Conservation (phyloP, 1,140 invertebrate genomes). For the Orius insidiosus region DNA sequence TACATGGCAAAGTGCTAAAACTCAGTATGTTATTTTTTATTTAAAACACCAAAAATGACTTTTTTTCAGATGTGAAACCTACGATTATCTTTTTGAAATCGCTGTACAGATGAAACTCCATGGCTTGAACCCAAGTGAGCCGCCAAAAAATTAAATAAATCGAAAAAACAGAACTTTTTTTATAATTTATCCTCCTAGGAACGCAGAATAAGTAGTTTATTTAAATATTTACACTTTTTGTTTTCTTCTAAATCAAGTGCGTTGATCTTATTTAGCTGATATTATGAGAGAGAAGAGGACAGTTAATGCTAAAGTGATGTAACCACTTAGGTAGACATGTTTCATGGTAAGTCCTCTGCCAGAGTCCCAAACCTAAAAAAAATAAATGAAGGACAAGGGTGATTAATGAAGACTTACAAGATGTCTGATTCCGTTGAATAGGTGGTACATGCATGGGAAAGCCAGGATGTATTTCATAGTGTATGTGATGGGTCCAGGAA, state of each 20-base stretch:
- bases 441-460: constrained; percentile 45
- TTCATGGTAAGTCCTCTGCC: constrained; percentile 49
- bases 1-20: constrained; percentile 90
- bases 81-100: constrained; percentile 88
- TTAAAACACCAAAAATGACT: too few relatives aligned
- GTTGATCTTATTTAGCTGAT: constrained; percentile 3
- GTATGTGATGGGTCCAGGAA: constrained; percentile 32
- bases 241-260: too few relatives aligned
- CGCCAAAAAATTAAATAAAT: background rate
- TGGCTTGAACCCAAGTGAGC: constrained; percentile 46
- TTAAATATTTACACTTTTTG: too few relatives aligned
- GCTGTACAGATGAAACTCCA: constrained; percentile 73
- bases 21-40: constrained; percentile 51
- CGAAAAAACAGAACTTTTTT: too few relatives aligned
- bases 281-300: constrained; percentile 18
- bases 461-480: constrained; percentile 36
- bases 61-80: constrained; percentile 70
- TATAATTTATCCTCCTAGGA: too few relatives aligned
- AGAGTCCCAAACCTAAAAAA: constrained; percentile 42
- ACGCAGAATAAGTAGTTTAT: too few relatives aligned
- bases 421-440: constrained; percentile 52
- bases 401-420: constrained; percentile 28
- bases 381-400: constrained; percentile 13
- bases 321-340: constrained; percentile 51
- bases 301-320: constrained; percentile 34